Percentiles rank a stretch among this genome's conserved stretches.
Conservation (phyloP, 2,797 vertebrate genomes). For the Scyliorhinus canicula region DNA sequence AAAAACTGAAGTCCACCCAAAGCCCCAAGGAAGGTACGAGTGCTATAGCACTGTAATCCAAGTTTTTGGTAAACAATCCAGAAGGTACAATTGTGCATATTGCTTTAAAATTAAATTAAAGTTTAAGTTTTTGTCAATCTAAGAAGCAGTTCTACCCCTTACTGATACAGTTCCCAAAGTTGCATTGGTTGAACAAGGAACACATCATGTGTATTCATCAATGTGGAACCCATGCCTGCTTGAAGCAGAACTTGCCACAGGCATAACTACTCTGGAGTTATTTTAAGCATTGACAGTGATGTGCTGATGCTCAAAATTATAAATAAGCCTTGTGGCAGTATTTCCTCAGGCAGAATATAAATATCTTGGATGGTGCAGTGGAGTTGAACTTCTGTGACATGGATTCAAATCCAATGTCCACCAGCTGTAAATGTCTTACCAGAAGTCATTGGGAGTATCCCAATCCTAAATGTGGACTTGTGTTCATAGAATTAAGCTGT, state of each 20-base stretch:
- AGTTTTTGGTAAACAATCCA: not conserved
- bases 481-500: not conserved
- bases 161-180: not conserved
- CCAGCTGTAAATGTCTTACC: not conserved
- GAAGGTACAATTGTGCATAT: not conserved
- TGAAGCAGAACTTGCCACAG: not conserved
- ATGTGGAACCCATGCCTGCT: not conserved
- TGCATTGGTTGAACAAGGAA: not conserved
- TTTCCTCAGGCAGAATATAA: not conserved
- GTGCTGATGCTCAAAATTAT: not conserved
- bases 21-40: not conserved
- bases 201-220: not conserved
- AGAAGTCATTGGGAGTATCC: not conserved
- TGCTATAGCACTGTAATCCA: not conserved
- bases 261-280: not conserved
- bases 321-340: not conserved
- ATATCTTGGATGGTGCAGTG: not conserved
- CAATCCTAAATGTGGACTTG: not conserved
- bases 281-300: constrained; percentile 12
- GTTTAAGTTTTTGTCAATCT: not conserved
- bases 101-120: not conserved
- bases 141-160: not conserved
- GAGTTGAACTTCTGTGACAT: not conserved
- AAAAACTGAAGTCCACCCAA: not conserved
- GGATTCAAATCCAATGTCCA: not conserved